Conservation (phyloP, 2,113 vertebrate species). For the Limanda limanda region DNA sequence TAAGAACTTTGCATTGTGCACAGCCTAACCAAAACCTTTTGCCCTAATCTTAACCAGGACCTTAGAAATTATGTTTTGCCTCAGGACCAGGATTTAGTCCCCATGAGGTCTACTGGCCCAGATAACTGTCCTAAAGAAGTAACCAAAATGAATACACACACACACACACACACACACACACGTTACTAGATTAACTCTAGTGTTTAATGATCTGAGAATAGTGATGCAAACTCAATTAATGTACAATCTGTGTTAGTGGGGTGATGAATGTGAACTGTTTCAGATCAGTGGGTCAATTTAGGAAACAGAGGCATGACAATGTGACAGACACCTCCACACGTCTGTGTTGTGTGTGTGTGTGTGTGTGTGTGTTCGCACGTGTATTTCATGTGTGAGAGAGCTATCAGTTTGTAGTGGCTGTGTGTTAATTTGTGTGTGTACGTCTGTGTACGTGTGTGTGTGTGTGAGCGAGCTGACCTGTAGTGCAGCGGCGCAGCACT, state of each 20-base stretch:
- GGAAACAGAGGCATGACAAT: slow-evolving; percentile 22
- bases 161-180: background rate
- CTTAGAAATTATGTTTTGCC: no score
- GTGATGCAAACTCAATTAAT: slow-evolving; percentile 7
- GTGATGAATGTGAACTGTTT: slow-evolving; percentile 5
- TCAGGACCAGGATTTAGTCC: no score
- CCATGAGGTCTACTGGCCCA: no score
- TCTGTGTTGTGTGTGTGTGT: background rate
- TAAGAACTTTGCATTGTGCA: no score
- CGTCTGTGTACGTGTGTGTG: background rate
- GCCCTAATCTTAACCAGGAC: no score
- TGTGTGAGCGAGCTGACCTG: slow-evolving; percentile 67
- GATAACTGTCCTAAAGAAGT: no score
- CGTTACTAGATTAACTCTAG: background rate
- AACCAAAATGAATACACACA: background rate
- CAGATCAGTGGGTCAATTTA: slow-evolving; percentile 24
- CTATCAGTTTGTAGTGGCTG: slow-evolving; percentile 36
- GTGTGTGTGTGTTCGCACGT: slow-evolving; percentile 21
- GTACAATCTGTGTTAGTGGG: background rate
- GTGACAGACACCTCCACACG: slow-evolving; percentile 23
- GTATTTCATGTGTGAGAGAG: slow-evolving; percentile 18
- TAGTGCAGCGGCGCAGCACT: slow-evolving; percentile 62
- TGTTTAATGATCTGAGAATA: slow-evolving; percentile 4
- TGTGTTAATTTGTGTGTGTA: slow-evolving; percentile 15
- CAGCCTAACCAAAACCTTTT: no score